phyloP scores from a whole-genome alignment of 2,113 vertebrate genomes.

The Labeo rohita region DNA sequence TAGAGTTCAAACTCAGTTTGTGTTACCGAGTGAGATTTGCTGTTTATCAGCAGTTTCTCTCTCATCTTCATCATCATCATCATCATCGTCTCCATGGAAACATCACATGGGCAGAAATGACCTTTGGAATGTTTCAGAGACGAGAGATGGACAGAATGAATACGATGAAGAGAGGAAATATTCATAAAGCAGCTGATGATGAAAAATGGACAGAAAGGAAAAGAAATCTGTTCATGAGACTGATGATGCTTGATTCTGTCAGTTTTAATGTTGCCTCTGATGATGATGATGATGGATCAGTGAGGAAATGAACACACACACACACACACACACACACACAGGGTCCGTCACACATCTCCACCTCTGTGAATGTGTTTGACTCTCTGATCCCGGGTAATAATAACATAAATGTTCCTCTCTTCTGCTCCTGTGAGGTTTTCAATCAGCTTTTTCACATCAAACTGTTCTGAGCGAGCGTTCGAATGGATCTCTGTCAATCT shows the following conservation, averaged over 20 bases:
- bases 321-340: not conserved
- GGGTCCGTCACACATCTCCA: not conserved
- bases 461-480: not conserved
- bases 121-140: not conserved
- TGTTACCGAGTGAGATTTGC: not conserved
- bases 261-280: no score
- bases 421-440: not conserved
- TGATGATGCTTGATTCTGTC: not conserved
- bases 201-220: constrained; percentile 40
- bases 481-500: not conserved
- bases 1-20: not conserved
- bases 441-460: not conserved
- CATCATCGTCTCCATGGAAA: not conserved
- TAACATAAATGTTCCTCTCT: not conserved
- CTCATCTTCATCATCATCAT: not conserved
- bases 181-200: constrained; percentile 17
- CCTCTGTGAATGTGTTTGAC: not conserved
- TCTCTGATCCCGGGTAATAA: not conserved
- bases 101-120: not conserved
- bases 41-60: not conserved
- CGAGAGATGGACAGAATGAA: not conserved
- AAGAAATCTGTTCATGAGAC: not conserved
- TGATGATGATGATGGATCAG: not conserved
- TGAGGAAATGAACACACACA: not conserved
- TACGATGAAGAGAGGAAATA: constrained; percentile 3